Conservation (phyloP, 2,797 vertebrate genomes). For the Semotilus atromaculatus region DNA sequence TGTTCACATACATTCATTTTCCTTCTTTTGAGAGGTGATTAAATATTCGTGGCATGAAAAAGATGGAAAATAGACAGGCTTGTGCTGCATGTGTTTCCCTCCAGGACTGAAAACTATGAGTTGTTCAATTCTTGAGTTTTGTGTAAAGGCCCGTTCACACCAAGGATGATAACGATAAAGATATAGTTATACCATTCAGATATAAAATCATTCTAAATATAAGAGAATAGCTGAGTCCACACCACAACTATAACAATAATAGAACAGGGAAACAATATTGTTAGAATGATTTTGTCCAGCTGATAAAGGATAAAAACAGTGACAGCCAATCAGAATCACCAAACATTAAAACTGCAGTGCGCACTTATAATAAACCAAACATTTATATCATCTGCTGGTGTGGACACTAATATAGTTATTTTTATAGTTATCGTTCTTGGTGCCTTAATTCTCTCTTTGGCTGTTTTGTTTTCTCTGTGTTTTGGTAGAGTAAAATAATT, state of each 20-base stretch:
- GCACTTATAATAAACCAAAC: neutral
- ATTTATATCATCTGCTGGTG: neutral
- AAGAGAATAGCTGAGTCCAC: neutral
- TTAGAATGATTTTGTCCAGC: neutral
- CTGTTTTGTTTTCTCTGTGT: neutral
- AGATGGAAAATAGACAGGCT: neutral
- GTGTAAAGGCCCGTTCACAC: neutral
- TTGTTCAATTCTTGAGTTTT: neutral
- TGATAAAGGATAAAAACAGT: neutral
- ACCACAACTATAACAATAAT: neutral
- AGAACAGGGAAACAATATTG: neutral
- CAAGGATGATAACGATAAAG: neutral
- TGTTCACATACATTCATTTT: neutral
- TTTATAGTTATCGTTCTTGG: neutral
- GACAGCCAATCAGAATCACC: neutral
- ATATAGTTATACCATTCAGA: neutral
- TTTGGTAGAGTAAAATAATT: slow-evolving; percentile 27
- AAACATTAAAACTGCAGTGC: neutral
- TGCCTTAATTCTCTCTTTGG: neutral
- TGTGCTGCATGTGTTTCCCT: neutral
- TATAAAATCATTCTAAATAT: neutral
- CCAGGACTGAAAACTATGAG: neutral
- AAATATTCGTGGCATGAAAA: neutral
- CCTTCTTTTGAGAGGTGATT: neutral
- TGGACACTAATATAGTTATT: neutral